These are phyloP conservation scores for Notothenia rossii DNA, from an alignment of 2,113 vertebrate species.

Conservation along the genomic window DNA sequence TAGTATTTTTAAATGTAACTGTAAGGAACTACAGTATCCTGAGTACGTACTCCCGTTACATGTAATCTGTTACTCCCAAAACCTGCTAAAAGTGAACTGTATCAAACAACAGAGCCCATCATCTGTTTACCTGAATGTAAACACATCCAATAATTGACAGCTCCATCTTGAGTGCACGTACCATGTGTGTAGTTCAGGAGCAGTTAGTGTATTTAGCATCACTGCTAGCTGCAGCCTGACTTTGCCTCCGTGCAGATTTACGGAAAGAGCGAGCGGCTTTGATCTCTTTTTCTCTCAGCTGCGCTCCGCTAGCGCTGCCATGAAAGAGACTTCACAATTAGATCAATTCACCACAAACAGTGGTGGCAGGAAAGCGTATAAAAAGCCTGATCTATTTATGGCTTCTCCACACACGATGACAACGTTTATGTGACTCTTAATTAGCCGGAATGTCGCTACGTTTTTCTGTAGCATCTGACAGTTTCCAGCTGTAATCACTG, in stretches of 20 bases:
- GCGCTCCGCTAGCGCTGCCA: slow-evolving; percentile 29
- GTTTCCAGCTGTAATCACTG: slow-evolving; percentile 51
- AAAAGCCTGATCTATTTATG: slow-evolving; percentile 46
- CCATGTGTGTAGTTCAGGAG: slow-evolving; percentile 5
- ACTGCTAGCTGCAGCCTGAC: neutral
- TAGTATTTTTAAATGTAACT: too few relatives aligned
- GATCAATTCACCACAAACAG: slow-evolving; percentile 67
- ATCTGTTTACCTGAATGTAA: neutral
- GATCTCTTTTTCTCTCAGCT: slow-evolving; percentile 44
- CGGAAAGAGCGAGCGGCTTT: slow-evolving; percentile 43
- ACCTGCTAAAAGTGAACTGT: neutral
- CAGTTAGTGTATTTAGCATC: slow-evolving; percentile 8
- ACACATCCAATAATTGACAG: slow-evolving; percentile 10
- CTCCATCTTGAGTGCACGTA: slow-evolving; percentile 4
- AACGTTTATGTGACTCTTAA: slow-evolving; percentile 42
- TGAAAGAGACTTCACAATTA: slow-evolving; percentile 74
- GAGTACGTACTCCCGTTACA: too few relatives aligned
- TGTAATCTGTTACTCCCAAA: neutral
- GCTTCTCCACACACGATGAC: slow-evolving; percentile 37
- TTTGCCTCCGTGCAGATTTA: slow-evolving; percentile 43
- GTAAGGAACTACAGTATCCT: too few relatives aligned
- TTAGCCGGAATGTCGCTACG: slow-evolving; percentile 49
- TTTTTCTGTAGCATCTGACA: slow-evolving; percentile 44
- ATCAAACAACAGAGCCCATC: neutral
- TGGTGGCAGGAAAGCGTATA: slow-evolving; percentile 32